Percentiles rank a stretch among this genome's conserved stretches.
These are phyloP conservation scores for Rapana venosa DNA, from an alignment of 2,888 invertebrate genomes.

Conservation along the genomic window DNA sequence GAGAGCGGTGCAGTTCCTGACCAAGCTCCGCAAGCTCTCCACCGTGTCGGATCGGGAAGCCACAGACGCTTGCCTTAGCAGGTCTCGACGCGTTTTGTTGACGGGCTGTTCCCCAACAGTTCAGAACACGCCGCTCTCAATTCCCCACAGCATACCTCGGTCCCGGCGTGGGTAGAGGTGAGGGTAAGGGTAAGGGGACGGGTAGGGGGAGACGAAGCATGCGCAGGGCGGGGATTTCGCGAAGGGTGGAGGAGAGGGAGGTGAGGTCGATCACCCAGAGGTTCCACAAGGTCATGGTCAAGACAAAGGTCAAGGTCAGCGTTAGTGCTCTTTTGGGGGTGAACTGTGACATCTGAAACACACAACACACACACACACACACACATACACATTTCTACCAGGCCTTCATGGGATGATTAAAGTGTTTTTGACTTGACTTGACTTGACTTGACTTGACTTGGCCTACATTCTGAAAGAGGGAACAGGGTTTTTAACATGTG, in stretches of 20 bases:
- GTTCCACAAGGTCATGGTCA: neutral
- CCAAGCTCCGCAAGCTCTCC: neutral
- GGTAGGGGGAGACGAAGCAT: neutral
- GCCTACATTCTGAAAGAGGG: too few relatives aligned
- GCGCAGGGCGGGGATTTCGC: neutral
- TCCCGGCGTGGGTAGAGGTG: neutral
- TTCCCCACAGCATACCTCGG: neutral
- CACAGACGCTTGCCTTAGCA: neutral
- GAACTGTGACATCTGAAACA: neutral
- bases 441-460: too few relatives aligned
- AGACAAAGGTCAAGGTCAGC: neutral
- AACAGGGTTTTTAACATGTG: too few relatives aligned
- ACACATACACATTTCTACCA: neutral
- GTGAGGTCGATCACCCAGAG: neutral
- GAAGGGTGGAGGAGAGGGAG: neutral
- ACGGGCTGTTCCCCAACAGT: neutral
- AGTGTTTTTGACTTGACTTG: too few relatives aligned
- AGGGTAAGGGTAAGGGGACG: neutral
- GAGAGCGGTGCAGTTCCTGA: slow-evolving; percentile 1
- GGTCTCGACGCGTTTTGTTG: neutral
- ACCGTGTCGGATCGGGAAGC: neutral
- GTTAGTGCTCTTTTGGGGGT: neutral
- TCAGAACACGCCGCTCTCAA: neutral
- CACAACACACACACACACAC: neutral
- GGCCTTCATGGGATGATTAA: too few relatives aligned